Evolutionary conservation across 2,797 vertebrate species (phyloP).

Genomic region (Anguilla marmorata): DNA sequence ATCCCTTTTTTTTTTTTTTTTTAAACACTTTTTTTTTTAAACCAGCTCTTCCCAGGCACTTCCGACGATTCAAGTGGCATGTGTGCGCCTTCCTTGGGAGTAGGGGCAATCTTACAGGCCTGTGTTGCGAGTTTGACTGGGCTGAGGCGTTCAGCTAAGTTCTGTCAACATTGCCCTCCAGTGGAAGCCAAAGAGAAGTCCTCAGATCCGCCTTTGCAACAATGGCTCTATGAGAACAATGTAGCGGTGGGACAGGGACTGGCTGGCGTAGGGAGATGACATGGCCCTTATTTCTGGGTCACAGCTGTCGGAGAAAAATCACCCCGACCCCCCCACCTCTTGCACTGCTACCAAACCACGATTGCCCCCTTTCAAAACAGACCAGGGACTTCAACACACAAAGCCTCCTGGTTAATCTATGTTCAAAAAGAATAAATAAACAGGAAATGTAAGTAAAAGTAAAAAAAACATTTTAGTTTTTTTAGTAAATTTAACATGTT

Average conservation of each 20-base stretch:
- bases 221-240: slow-evolving; percentile 15
- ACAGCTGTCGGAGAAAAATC: slow-evolving; percentile 30
- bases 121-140: neutral
- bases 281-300: slow-evolving; percentile 27
- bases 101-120: neutral
- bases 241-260: neutral
- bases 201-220: neutral
- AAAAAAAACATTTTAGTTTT: neutral
- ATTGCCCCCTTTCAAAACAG: neutral
- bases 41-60: neutral
- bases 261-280: slow-evolving; percentile 19
- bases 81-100: neutral
- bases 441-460: neutral
- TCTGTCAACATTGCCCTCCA: slow-evolving; percentile 37
- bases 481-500: neutral
- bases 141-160: neutral
- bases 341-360: neutral
- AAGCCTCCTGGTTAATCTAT: slow-evolving; percentile 1
- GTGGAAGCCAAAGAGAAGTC: neutral
- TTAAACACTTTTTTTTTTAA: neutral
- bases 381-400: neutral
- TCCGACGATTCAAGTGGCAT: neutral
- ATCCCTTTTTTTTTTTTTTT: neutral
- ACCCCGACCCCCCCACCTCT: neutral
- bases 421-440: neutral